These are phyloP conservation scores for Reinhardtius hippoglossoides DNA, from an alignment of 2,113 vertebrate genomes.

Conservation along the genomic window DNA sequence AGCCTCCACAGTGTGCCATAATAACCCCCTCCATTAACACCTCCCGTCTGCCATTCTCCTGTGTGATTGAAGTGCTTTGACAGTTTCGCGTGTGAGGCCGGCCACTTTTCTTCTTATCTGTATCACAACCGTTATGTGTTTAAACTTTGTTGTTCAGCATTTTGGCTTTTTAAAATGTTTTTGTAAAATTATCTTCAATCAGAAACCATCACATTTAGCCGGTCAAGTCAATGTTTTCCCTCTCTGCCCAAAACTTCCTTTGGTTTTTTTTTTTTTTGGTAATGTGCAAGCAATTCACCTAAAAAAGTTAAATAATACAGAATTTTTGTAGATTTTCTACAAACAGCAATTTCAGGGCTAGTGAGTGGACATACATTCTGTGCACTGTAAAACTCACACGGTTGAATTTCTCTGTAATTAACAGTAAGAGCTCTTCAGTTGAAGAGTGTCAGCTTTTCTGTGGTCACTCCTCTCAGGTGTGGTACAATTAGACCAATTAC, in stretches of 20 bases:
- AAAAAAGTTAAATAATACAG: no score
- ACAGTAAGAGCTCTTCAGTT: conserved; percentile 70
- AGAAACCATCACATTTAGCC: neutral
- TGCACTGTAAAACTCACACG: conserved; percentile 18
- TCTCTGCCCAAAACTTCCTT: neutral
- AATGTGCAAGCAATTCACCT: neutral
- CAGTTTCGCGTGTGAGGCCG: conserved; percentile 62
- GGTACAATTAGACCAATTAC: conserved; percentile 74
- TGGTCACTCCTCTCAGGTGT: conserved; percentile 60
- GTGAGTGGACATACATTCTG: neutral
- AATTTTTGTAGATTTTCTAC: no score
- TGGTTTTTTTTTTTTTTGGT: neutral
- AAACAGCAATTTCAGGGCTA: neutral
- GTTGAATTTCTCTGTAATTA: conserved; percentile 59
- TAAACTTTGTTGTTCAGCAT: conserved; percentile 20
- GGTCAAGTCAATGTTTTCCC: neutral
- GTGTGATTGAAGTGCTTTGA: conserved; percentile 58
- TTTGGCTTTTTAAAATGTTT: neutral
- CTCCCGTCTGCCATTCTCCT: conserved; percentile 67
- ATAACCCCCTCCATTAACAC: conserved; percentile 74
- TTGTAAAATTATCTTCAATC: neutral
- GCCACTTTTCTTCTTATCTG: conserved; percentile 60
- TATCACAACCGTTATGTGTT: conserved; percentile 12
- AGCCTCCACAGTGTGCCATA: conserved; percentile 73
- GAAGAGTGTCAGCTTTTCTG: conserved; percentile 55